Base-by-base conservation (phyloP, 2,113 vertebrate genomes). In the Leucoraja erinaceus region DNA sequence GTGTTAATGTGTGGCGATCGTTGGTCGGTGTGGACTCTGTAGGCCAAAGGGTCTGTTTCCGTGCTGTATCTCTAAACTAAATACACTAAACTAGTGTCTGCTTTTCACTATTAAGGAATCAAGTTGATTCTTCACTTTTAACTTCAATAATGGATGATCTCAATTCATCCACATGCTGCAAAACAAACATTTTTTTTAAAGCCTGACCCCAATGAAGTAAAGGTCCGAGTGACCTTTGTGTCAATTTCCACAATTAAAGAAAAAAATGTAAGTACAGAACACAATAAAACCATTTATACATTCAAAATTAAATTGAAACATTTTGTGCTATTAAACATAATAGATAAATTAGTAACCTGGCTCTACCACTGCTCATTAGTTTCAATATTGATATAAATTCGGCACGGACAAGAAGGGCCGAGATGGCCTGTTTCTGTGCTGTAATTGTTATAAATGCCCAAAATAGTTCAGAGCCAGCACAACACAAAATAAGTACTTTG, bases 181-280 rank as follows among this genome's bases (percentile, higher is more conserved):
- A 72, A 72, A 72, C 70, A 72, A 72, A 72, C 12, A 10, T 66
- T 10, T 66, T 66, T 66, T 66, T 10, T 3, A 31, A 63, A 88
- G 59, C 59, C 61, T 88, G 83, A 86, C 59, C 83, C 59, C 28
- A 59, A 18, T 86, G 28, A 63, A 63, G 14, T n/a, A 88, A 61
- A 84, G 54, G 81, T 61, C 54, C 81, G 28, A n/a, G 59, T 83
- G 79, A 59, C 54, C 79, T 54, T 59, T 83, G 79, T 83, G 61
- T 90, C n/a, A 66, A 90, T 68, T 90, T 90, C 66, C 22, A 38
- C n/a, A 68, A 90, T 90, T 90, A 22, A 90, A 90, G 86, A 90
- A 90, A 84, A 90, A 38, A 68, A 68, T 84, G 54, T 28, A 22
- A 84, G 33, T 90, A 33, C 86, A 70, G 68, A 68, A 6, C 63